Base-by-base conservation (phyloP, 2,113 vertebrate genomes). In the Anarrhichthys ocellatus region DNA sequence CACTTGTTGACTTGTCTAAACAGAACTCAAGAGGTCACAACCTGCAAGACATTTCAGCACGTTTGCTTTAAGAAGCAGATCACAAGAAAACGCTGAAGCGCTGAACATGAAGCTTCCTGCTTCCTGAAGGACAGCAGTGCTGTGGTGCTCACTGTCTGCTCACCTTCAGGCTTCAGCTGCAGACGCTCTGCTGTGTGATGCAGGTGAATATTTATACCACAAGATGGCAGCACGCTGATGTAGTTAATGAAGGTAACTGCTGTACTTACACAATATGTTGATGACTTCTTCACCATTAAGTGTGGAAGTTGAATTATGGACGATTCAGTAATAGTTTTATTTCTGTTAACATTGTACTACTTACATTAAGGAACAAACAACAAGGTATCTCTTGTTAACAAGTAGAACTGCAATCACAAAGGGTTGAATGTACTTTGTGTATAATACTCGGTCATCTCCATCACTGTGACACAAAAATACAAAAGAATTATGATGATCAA, bases 211-310 rank as follows among this genome's bases (percentile, higher is more conserved):
- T 76, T 46, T 38, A 0, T 5, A 70, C 59, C 88, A 85, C 50
- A 3, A 77, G 88, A 27, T 76, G 85, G 85, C 76, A 77, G 71
- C 79, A 84, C 18, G 9, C 1, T 62, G 34, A 48, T 10, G 2
- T 29, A 5, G 50, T 44, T 11, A 42, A 8, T 42, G 13, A n/a
- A 58, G 34, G 11, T 24, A 5, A 11, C 44, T 32, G 6, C 13
- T 18, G 15, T 22, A 6, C 20, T 40, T 20, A 38, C 10, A 40
- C 40, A 42, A 42, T 11, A 42, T 42, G 40, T 42, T 8, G 0
- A 42, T 14, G 2, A 44, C 42, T 44, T 6, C 46, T 48, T 18
- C 46, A 18, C 46, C 46, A 17, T 8, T 5, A 17, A 18, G 29
- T 34, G 24, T 59, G 1, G 2, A 27, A 48, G 46, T 6, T 48